Base-by-base conservation (phyloP, 1,140 invertebrate species). In the Chrysoperla carnea region DNA sequence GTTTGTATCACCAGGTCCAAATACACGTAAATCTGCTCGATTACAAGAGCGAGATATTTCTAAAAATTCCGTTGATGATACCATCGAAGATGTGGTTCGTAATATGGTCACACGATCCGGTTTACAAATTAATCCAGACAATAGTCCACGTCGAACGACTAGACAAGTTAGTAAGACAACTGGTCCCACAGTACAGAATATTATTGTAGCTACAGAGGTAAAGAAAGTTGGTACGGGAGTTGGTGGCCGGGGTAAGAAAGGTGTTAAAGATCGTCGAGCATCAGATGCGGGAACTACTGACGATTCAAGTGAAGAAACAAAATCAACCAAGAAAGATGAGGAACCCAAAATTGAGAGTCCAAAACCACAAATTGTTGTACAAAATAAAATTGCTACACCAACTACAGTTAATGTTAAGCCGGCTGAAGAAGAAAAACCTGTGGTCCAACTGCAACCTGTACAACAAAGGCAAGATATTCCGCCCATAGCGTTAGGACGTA, bases 31-130 rank as follows among this genome's bases (percentile, higher is more conserved):
- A 58, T 88, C 84, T 1, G 71, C 81, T 42, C 65, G 85, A 46
- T 54, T 87, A 15, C 78, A 80, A 48, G 82, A 87, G 57, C 81
- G 80, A 55, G 83, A 85, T 56, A 57, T 56, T 33, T 69, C 62
- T 40, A 64, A 79, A 42, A 84, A 70, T 40, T 81, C 81, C 0
- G 70, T 87, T 1, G 85, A 89, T 59, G 85, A 90, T 49, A 72
- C 81, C 1, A 87, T 90, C 47, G 87, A 91, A 44, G 85, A 90
- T 51, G 82, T 87, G 3, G 72, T 86, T 0, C 73, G 81, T 47
- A 76, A 78, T 46, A 51, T 61, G 2, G 43, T 60, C 41, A 53
- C 61, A 23, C 39, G 59, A 46, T 41, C 48, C 31, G 45, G 51
- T 43, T 48, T 57, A 29, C 47, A 53, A 41, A 43, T 60, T 52